phyloP scores from a whole-genome alignment of 1,140 invertebrate species.

The Drosophila ironensis region DNA sequence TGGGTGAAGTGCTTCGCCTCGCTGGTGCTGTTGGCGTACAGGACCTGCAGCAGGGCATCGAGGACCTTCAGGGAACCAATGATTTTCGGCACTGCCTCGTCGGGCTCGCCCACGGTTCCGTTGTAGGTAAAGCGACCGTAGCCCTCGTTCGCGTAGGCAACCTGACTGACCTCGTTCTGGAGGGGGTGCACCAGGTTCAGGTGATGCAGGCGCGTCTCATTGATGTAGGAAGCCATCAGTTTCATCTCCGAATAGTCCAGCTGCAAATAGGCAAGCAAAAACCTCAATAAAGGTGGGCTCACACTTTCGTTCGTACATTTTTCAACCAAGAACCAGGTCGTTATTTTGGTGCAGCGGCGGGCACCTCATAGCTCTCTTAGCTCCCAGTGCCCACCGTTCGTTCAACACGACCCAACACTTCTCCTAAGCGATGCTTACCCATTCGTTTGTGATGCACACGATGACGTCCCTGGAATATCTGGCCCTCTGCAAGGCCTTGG shows the following conservation, averaged over 20 bases:
- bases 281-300: no score
- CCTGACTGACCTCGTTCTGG: neutral
- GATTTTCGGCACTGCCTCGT: slow-evolving; percentile 23
- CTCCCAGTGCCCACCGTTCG: no score
- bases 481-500: neutral
- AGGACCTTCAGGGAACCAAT: slow-evolving; percentile 14
- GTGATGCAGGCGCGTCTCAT: fast-evolving
- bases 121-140: neutral
- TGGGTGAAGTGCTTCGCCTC: slow-evolving; percentile 3
- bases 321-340: no score
- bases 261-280: neutral
- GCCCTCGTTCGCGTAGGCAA: neutral
- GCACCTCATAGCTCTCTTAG: no score
- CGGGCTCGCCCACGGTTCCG: neutral
- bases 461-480: neutral
- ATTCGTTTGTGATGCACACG: slow-evolving; percentile 16
- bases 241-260: neutral
- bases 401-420: no score
- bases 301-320: no score
- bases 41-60: neutral
- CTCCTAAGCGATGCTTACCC: no score
- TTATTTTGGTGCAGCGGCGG: no score
- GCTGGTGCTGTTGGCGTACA: no score
- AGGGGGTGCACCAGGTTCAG: slow-evolving; percentile 37
- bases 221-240: neutral